These are phyloP conservation scores for Gymnogyps californianus DNA, from an alignment of 2,113 vertebrate genomes.

Conservation along the genomic window DNA sequence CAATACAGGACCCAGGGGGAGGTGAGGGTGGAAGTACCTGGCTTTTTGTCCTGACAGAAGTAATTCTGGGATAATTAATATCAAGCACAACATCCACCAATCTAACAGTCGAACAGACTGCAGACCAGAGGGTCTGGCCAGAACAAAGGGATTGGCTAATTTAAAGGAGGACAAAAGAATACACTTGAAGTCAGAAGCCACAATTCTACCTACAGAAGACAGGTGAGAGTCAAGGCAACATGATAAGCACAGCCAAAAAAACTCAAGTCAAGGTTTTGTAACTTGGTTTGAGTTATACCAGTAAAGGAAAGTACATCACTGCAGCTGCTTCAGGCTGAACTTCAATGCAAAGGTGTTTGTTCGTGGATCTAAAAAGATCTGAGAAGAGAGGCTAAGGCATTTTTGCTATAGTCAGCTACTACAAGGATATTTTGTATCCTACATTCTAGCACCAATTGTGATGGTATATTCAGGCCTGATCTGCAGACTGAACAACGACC, in stretches of 20 bases:
- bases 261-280: rapidly evolving
- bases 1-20: neutral
- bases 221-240: neutral
- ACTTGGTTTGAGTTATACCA: neutral
- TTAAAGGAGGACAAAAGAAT: neutral
- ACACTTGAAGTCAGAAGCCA: neutral
- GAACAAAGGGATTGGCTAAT: neutral
- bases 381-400: neutral
- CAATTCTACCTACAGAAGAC: neutral
- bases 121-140: neutral
- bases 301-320: neutral
- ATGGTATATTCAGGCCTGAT: neutral
- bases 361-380: neutral
- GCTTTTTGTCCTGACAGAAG: neutral
- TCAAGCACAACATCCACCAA: neutral
- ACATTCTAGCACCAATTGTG: neutral
- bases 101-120: neutral
- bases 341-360: neutral
- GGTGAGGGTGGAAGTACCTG: neutral
- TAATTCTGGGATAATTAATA: neutral
- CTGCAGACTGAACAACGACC: neutral
- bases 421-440: neutral
- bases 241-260: neutral
- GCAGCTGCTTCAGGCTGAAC: neutral
- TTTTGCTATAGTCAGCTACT: neutral